Evolutionary conservation across 2,888 invertebrate genomes (phyloP), one percentile per base, ranked within the genome.

Genomic region (Galerucella calmariensis): DNA sequence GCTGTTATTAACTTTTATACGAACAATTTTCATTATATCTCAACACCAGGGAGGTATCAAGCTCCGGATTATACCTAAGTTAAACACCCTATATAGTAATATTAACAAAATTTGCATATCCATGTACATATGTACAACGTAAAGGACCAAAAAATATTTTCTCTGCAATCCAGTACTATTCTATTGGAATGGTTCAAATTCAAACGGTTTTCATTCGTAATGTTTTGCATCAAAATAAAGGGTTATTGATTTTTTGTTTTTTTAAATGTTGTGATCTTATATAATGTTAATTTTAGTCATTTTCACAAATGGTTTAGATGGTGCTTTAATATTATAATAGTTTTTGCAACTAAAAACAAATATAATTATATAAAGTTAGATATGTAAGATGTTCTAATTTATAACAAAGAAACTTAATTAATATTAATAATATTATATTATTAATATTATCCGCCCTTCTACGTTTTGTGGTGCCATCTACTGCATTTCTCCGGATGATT

Each of bases 301-400:
- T 70, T 70, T 65, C 65, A 65, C 70, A 11, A 70, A 70, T 70
- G 27, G 56, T 70, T 70, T 70, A 65, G 41, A 67, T 14, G 70
- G 56, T 65, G 70, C 70, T 65, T 70, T 56, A 65, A 56, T 65
- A 58, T 70, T 69, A 69, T 69, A 62, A 61, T 67, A 53, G 67
- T 58, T 58, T 67, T 67, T 41, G 56, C 35, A 48, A 56, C 46
- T 58, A 44, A 58, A 67, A 67, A 58, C 9, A 41, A 53, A 46
- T 44, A 20, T 35, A 27, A 35, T 53, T 53, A 67, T 41, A 27
- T 8, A 56, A 10, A 8, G 9, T 20, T 10, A 20, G 46, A 51
- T 58, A 67, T 58, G 44, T 44, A 44, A 44, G 20, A 67, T 58
- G 67, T 67, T 58, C 44, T 58, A 67, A 44, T n/a, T 16, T 56